Evolutionary conservation across 2,888 invertebrate genomes (phyloP), one percentile per base, ranked within the genome.

Genomic region (Sceliomorpha sp.): DNA sequence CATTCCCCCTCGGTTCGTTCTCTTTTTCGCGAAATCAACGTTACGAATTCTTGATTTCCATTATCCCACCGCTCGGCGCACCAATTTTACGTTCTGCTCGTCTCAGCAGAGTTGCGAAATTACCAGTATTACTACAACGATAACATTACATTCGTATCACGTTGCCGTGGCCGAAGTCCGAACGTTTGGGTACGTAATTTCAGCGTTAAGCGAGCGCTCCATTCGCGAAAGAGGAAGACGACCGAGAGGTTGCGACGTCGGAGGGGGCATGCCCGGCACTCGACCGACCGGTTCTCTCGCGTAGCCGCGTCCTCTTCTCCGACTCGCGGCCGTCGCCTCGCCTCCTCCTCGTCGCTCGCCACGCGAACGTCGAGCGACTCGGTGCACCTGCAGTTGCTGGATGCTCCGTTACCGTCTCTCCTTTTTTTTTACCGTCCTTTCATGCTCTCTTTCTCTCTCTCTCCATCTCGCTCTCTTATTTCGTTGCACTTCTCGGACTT

Each of bases 301-400:
- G 45, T 10, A 20, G 55, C 32, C 2, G 8, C 17, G 47, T 66
- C 32, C 29, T 2, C 15, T n/a, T n/a, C 31, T 2, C 6, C 24
- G 8, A 10, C 20, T 8, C 10, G 6, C 8, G 36, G 12, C 31
- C 40, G 20, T 15, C 37, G 51, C 9, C 40, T 1, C 24, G n/a
- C 31, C 14, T 44, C 34, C 29, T 81, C 80, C 70, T 67, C 63
- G 69, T 82, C 56, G 58, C 66, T 17, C 82, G 86, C 85, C 86
- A 86, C 86, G 86, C 84, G 82, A 83, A 81, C 84, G 84, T 78
- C 85, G 84, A 79, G 80, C 82, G 84, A 82, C 84, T 51, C 60
- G 63, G 45, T 84, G 85, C 86, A 86, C 86, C 87, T 87, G 86
- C 85, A 81, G 75, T 74, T 77, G 73, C 74, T 73, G 34, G 13